These are phyloP conservation scores for Stomorhina lunata DNA, from an alignment of 2,888 invertebrate genomes.

Conservation along the genomic window DNA sequence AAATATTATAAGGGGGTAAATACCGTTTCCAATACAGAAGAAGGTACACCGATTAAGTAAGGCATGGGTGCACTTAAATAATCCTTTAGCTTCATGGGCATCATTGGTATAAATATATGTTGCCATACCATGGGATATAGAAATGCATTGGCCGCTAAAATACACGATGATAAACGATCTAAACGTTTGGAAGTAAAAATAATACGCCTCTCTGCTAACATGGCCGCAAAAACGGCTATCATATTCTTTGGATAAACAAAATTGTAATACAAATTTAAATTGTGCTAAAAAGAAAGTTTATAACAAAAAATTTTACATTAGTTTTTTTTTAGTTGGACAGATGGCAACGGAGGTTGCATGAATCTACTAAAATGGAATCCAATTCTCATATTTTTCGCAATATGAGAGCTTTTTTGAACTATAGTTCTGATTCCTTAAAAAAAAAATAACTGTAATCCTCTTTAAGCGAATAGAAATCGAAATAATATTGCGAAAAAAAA, in stretches of 20 bases:
- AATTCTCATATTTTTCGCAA: no score
- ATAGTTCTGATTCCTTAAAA: no score
- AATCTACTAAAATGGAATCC: no score
- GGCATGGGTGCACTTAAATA: constrained; percentile 98
- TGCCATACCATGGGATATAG: constrained; percentile 99
- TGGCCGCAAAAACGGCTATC: constrained; percentile 96
- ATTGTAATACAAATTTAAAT: constrained; percentile 98
- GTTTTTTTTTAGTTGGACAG: no score
- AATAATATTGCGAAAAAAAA: not conserved
- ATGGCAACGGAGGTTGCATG: no score
- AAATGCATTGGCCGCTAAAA: constrained; percentile 95
- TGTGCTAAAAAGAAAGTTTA: constrained; percentile 88
- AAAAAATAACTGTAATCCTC: constrained; percentile 7
- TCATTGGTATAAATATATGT: constrained; percentile 97
- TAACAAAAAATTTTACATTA: not conserved
- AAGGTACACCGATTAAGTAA: constrained; percentile 96
- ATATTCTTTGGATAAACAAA: constrained; percentile 97
- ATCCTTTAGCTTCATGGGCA: constrained; percentile 93
- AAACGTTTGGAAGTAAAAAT: constrained; percentile 95
- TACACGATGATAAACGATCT: constrained; percentile 93
- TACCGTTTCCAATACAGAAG: constrained; percentile 85
- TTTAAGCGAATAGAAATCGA: not conserved
- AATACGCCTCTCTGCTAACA: constrained; percentile 96
- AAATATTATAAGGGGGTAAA: constrained; percentile 74
- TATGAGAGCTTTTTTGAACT: no score